Base-by-base conservation (phyloP, 2,113 vertebrate genomes). In the Pyxicephalus adspersus region DNA sequence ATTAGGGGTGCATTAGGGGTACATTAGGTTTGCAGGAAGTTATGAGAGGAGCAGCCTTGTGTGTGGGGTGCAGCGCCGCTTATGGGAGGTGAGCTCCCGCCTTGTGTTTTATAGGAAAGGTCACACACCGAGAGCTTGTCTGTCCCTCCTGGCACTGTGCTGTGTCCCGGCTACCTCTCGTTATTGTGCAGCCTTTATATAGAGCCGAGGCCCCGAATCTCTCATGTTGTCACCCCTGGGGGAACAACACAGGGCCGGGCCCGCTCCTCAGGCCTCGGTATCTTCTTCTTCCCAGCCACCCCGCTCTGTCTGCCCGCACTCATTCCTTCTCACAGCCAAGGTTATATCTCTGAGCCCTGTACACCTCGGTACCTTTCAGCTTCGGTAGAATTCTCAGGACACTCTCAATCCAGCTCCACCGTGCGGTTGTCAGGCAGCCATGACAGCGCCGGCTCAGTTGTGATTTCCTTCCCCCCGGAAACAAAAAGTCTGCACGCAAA, bases 351-450 rank as follows among this genome's bases (percentile, higher is more conserved):
- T 11, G 19, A 45, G n/a, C 31, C 26, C 54, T 18, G 20, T 6
- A 5, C 5, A 13, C 45, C 17, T 9, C 3, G 16, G 11, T 67
- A 80, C 77, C 77, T 80, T 50, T 18, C 23, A 52, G n/a, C 31
- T 65, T 23, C 65, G 64, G 65, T 80, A 31, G 19, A 60, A 4
- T 70, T 22, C 18, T 68, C 52, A 60, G 77, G 65, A 34, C 65
- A 57, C 65, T 61, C 64, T 70, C 31, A 28, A 54, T 80, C 55
- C 52, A 54, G 65, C 51, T 68, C 22, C 52, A 70, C 77, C 77
- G 64, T 68, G 65, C 66, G 54, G 77, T 79, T 79, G 77, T 79
- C 77, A 79, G 77, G 77, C 77, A 79, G 77, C 77, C 77, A 79
- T 79, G 77, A 79, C 77, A 79, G 65, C 77, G 65, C 65, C 77